Evolutionary conservation across 2,113 vertebrate genomes (phyloP), one percentile per base, ranked within the genome.

Genomic region (Emberiza fucata): DNA sequence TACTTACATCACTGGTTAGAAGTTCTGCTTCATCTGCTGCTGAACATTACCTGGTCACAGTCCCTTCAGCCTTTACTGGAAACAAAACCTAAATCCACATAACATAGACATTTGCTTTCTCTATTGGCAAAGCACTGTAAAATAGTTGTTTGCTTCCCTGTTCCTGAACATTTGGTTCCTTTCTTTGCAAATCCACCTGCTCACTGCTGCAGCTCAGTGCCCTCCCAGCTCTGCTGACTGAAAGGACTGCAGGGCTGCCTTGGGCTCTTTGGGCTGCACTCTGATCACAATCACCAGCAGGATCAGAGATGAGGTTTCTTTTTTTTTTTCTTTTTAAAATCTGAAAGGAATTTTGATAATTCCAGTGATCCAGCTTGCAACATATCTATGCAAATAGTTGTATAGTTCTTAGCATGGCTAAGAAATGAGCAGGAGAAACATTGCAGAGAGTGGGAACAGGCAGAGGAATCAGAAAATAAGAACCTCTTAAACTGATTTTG

Each of bases 21-120:
- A 61, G 65, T 86, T 93, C 77, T 93, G 76, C 72, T 96, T 93
- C 86, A 75, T 70, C 72, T 86, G 40, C 44, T 44, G 44, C 73
- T 75, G 72, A 64, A 40, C 37, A 9, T 44, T 68, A 68, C n/a
- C 56, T 11, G 2, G 23, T 48, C 33, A 4, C 47, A 37, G 65
- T 78, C 27, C 4, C 27, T 72, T 33, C 50, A 92, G 66, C 39
- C 31, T 80, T 73, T 69, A 45, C 39, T 86, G 44, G 63, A 81
- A 91, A 71, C 33, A 70, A 83, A 73, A 31, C 40, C 29, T 65
- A 85, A 87, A 89, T 14, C 29, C 57, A 44, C 0, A 0, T 39
- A 64, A 64, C 14, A 39, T 45, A 64, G 40, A 37, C 40, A 51
- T 60, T 72, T 2, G 0, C 57, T 88, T 76, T 80, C 45, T 63